phyloP scores from a whole-genome alignment of 2,113 vertebrate species.

The Oostethus manadensis region DNA sequence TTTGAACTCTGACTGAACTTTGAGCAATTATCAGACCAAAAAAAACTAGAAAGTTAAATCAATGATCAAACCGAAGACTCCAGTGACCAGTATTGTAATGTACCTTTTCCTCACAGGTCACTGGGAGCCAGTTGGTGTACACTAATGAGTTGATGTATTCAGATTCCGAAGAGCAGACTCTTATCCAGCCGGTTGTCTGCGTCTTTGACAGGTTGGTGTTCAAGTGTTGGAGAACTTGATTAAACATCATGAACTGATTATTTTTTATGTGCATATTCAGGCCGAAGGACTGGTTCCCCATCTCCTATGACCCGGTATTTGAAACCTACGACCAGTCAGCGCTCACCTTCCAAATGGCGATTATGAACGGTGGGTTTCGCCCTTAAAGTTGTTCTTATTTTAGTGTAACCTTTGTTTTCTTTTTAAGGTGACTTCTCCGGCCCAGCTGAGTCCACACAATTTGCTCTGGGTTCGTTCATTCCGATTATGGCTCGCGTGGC shows the following conservation, averaged over 20 bases:
- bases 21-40: no score
- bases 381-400: no score
- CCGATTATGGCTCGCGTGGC: conserved; percentile 60
- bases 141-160: conserved; percentile 51
- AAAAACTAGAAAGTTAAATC: no score
- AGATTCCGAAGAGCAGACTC: conserved; percentile 17
- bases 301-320: conserved; percentile 39
- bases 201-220: conserved; percentile 46
- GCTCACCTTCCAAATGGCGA: conserved; percentile 55
- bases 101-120: conserved; percentile 42
- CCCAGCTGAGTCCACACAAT: conserved; percentile 43
- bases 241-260: background rate
- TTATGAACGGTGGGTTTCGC: conserved; percentile 69
- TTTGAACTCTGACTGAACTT: no score
- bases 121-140: conserved; percentile 42
- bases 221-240: background rate
- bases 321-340: conserved; percentile 41
- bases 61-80: no score
- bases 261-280: conserved; percentile 27
- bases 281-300: conserved; percentile 49
- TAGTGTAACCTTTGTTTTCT: background rate
- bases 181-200: conserved; percentile 51
- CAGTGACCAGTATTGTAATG: no score
- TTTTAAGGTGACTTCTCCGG: conserved; percentile 66
- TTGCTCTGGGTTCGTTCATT: conserved; percentile 69